A percentile compares a stretch with the other conserved stretches of the same genome.
phyloP scores from a whole-genome alignment of 2,888 invertebrate species.

The Microctonus aethiopoides region DNA sequence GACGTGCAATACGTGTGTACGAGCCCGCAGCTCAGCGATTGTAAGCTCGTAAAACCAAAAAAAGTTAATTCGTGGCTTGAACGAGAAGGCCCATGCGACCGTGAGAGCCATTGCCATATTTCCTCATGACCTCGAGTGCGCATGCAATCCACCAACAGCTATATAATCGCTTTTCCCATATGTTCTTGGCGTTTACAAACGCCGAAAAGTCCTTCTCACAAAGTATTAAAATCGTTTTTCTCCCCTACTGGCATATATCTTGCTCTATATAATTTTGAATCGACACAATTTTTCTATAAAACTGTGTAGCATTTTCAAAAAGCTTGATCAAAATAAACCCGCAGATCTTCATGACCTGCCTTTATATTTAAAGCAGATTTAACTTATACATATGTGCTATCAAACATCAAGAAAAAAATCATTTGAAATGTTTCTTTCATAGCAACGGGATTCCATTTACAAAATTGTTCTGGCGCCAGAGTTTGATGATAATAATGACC shows the following conservation, averaged over 20 bases:
- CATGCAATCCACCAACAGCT: slow-evolving; percentile 8
- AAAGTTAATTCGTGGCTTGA: slow-evolving; percentile 53
- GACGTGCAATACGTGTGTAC: background rate
- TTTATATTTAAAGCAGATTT: background rate
- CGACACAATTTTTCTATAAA: no score
- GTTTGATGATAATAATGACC: background rate
- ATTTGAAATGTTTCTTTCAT: background rate
- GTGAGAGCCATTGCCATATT: slow-evolving; percentile 19
- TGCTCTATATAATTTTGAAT: no score
- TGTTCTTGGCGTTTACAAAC: background rate
- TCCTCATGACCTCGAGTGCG: slow-evolving; percentile 15
- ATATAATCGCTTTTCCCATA: slow-evolving; percentile 6
- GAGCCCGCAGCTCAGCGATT: slow-evolving; percentile 36
- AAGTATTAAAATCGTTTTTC: background rate
- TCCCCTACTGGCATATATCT: no score
- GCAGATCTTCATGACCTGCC: slow-evolving; percentile 2
- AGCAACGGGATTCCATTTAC: background rate
- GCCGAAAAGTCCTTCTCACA: background rate
- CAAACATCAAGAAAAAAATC: background rate
- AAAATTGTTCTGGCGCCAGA: background rate
- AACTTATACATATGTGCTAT: no score
- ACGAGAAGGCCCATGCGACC: slow-evolving; percentile 18
- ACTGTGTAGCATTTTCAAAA: no score
- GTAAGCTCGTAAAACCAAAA: slow-evolving; percentile 42
- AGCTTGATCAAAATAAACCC: no score